Evolutionary conservation across 2,113 vertebrate genomes (phyloP), one percentile per base, ranked within the genome.

Genomic region (Petrocephalus zakoni): DNA sequence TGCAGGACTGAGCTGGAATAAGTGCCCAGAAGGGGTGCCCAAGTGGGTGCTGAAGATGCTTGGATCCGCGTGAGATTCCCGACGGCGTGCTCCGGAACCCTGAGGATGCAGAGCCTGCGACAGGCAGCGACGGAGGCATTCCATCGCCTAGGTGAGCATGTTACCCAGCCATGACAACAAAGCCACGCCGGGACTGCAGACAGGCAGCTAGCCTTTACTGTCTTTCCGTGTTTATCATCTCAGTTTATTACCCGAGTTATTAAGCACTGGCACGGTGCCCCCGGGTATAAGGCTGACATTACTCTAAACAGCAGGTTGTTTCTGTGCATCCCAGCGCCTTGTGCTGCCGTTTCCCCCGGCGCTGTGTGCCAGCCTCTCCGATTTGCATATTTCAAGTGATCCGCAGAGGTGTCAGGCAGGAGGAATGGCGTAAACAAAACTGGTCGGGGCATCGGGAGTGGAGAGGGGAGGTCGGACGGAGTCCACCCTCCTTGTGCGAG

Each of bases 41-140:
- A 53, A 34, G 75, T 13, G 49, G 46, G 85, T 49, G 42, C 52
- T 88, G 72, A 91, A 68, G 86, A 93, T 92, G 91, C 52, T 83
- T 11, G 15, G 17, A 13, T 87, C 11, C 51, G 21, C 89, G 88
- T 89, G 88, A 90, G 53, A 56, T 22, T 47, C 42, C 56, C 19
- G 29, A 22, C 34, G 10, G 86, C 21, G 84, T 55, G 25, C 2
- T 56, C 52, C 25, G 29, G 84, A 56, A 86, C 52, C 84, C 84
- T 55, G 49, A 55, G 90, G 81, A 94, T 94, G 94, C 93, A 94
- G 92, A 94, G 93, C 88, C 91, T 94, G 89, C 89, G 93, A 46
- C 93, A 94, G 68, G 93, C 93, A 78, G 94, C 93, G 72, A 92
- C 93, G 46, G 94, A 94, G 92, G 93, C 92, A 82, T 94, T 94